A percentile compares a stretch with the other conserved stretches of the same genome.
Evolutionary conservation across 2,888 invertebrate species (phyloP).

Genomic region (Caradrina clavipalpis): DNA sequence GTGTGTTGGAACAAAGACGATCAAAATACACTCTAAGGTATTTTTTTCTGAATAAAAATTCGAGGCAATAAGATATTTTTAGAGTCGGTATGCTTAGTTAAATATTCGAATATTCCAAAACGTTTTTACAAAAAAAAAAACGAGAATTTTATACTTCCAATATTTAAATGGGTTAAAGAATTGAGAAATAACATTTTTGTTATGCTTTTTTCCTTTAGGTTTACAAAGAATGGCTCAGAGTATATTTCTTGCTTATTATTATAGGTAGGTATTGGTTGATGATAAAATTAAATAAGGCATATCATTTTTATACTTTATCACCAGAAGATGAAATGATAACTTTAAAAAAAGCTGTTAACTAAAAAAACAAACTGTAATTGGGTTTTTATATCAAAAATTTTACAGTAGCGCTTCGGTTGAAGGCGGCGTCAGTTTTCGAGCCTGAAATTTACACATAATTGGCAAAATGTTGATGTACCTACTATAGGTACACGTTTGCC

Average conservation of each 20-base stretch:
- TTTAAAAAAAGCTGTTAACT: no score
- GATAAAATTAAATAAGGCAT: not conserved
- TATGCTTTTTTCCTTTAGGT: not conserved
- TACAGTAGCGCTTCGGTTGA: no score
- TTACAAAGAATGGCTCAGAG: not conserved
- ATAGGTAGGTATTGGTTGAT: not conserved
- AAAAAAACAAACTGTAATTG: no score
- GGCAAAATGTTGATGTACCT: no score
- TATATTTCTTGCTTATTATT: not conserved
- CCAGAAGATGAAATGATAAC: not conserved
- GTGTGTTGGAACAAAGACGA: not conserved
- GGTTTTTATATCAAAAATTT: no score
- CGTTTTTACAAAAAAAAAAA: constrained; percentile 4
- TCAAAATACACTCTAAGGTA: constrained; percentile 17
- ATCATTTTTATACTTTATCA: not conserved
- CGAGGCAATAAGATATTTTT: constrained; percentile 6
- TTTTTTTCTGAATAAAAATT: constrained; percentile 23
- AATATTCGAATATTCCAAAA: constrained; percentile 11
- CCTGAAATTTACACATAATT: no score
- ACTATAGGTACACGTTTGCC: no score
- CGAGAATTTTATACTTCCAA: constrained; percentile 5
- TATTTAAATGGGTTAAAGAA: constrained; percentile 19
- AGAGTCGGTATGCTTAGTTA: not conserved
- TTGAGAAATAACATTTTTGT: constrained; percentile 5
- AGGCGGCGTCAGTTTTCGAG: no score